Evolutionary conservation across 1,140 invertebrate species (phyloP).

Genomic region (Cotesia typhae): DNA sequence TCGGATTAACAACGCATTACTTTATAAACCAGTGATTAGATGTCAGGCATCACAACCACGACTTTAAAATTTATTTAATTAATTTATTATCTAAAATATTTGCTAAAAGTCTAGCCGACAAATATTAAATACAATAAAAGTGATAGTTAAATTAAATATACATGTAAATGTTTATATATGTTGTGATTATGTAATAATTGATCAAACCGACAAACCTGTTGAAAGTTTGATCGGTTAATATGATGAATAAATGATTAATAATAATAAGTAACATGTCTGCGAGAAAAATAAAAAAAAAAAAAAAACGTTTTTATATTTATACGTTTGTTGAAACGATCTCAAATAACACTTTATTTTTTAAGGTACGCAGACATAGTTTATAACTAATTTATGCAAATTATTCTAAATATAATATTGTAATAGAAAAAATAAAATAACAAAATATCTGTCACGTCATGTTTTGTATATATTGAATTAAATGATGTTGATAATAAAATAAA

Average conservation of each 20-base stretch:
- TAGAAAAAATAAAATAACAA: conserved; percentile 35
- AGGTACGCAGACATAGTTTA: not conserved
- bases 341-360: conserved; percentile 44
- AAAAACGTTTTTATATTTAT: conserved; percentile 57
- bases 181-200: too few species aligned
- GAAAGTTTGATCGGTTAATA: too few species aligned
- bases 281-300: not conserved
- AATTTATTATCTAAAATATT: too few species aligned
- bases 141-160: conserved; percentile 9
- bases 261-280: conserved; percentile 28
- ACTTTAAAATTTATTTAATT: too few species aligned
- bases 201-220: too few species aligned
- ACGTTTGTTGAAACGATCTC: conserved; percentile 52
- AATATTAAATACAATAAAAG: not conserved
- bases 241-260: not conserved
- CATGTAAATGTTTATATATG: too few species aligned
- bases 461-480: conserved; percentile 61
- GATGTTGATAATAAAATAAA: conserved; percentile 39
- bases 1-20: too few species aligned
- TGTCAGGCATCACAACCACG: too few species aligned
- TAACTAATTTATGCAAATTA: conserved; percentile 7
- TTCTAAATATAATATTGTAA: conserved; percentile 42
- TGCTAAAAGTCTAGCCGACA: too few species aligned
- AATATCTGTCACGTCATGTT: conserved; percentile 50
- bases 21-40: too few species aligned